phyloP scores from a whole-genome alignment of 2,888 invertebrate genomes.

The Amblyjoppa proteus region DNA sequence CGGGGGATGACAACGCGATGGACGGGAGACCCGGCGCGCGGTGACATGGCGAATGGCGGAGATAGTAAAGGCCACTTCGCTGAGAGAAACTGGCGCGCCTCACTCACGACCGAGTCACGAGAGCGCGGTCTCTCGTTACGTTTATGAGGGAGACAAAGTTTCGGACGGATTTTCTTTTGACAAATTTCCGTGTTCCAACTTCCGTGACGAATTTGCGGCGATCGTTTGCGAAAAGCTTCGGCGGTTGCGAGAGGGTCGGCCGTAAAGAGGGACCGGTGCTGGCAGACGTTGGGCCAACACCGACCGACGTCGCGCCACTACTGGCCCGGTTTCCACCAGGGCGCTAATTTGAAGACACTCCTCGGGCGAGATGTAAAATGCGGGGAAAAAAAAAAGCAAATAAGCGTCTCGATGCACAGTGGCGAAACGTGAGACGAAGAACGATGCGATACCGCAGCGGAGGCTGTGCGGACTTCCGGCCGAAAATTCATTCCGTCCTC shows the following conservation, averaged over 20 bases:
- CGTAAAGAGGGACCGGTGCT: too few relatives aligned
- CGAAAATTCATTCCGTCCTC: slow-evolving; percentile 19
- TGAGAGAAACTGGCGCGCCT: slow-evolving; percentile 21
- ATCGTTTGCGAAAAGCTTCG: too few relatives aligned
- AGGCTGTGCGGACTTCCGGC: background rate
- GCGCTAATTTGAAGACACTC: too few relatives aligned
- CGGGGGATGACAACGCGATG: slow-evolving; percentile 50
- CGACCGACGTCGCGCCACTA: too few relatives aligned
- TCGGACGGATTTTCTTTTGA: too few relatives aligned
- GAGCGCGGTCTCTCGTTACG: slow-evolving; percentile 7
- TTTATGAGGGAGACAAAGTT: background rate
- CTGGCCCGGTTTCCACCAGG: too few relatives aligned
- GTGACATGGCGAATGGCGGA: slow-evolving; percentile 38
- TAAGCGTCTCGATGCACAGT: background rate
- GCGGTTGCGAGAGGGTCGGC: too few relatives aligned
- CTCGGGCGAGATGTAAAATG: background rate
- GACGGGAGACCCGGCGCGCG: slow-evolving; percentile 10
- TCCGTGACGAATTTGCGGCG: too few relatives aligned
- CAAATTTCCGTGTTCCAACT: too few relatives aligned
- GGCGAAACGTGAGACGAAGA: background rate
- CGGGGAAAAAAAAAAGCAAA: background rate
- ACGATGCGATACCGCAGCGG: background rate
- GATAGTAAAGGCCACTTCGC: slow-evolving; percentile 32
- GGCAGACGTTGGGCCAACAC: too few relatives aligned
- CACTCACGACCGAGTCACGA: slow-evolving; percentile 26